Conservation (phyloP, 2,888 invertebrate species). For the Amphipyra tragopoginis region DNA sequence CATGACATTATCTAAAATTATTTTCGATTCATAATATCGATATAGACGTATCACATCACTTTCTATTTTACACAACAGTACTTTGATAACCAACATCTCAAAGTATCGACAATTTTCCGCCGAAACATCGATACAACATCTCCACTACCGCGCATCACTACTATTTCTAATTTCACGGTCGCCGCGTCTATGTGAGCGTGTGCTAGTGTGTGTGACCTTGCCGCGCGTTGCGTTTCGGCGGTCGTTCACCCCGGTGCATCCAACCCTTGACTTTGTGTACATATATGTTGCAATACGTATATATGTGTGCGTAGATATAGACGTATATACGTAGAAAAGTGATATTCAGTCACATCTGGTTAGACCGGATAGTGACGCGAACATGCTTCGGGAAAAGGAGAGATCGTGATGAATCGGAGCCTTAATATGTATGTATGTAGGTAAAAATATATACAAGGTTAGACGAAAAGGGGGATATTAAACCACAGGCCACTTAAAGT, state of each 20-base stretch:
- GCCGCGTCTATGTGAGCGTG: slow-evolving; percentile 74
- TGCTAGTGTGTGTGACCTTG: slow-evolving; percentile 87
- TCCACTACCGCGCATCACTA: slow-evolving; percentile 70
- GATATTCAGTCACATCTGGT: slow-evolving; percentile 26
- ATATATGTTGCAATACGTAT: slow-evolving; percentile 45
- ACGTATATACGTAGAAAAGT: slow-evolving; percentile 37
- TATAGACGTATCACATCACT: background rate
- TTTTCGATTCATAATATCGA: background rate
- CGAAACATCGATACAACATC: slow-evolving; percentile 30
- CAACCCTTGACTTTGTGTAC: slow-evolving; percentile 85
- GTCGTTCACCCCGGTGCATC: slow-evolving; percentile 85
- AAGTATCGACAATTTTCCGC: slow-evolving; percentile 15
- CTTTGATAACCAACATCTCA: background rate
- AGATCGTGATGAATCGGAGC: too few relatives aligned
- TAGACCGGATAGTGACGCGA: slow-evolving; percentile 30
- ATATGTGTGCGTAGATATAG: slow-evolving; percentile 29
- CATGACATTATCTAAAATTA: too few relatives aligned
- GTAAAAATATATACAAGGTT: too few relatives aligned
- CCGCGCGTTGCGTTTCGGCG: slow-evolving; percentile 85
- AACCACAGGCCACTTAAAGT: too few relatives aligned
- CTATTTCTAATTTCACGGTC: slow-evolving; percentile 88
- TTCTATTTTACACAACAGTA: background rate
- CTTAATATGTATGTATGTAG: background rate
- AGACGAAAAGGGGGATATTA: too few relatives aligned
- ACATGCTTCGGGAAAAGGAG: background rate